phyloP scores from a whole-genome alignment of 2,797 vertebrate genomes.

The Enteromius radiatus region DNA sequence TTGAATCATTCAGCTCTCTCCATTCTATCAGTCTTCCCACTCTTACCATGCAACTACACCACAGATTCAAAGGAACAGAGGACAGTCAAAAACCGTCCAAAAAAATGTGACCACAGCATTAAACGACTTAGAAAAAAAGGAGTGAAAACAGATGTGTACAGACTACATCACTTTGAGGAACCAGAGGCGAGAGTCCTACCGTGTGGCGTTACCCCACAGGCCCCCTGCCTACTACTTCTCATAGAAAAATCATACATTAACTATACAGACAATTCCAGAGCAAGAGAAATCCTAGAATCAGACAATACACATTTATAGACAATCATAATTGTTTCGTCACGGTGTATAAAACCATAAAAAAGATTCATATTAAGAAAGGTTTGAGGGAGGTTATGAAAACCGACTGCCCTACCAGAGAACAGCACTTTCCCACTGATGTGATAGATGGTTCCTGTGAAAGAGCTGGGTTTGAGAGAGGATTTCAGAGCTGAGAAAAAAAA shows the following conservation, averaged over 20 bases:
- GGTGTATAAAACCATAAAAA: constrained; percentile 2
- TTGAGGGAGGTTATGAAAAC: constrained; percentile 61
- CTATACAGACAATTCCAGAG: constrained; percentile 55
- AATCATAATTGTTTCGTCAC: neutral
- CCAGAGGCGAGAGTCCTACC: constrained; percentile 60
- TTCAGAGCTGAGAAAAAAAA: constrained; percentile 80
- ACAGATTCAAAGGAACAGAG: constrained; percentile 58
- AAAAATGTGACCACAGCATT: constrained; percentile 34
- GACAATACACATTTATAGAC: constrained; percentile 43
- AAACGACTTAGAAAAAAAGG: constrained; percentile 46
- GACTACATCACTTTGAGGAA: constrained; percentile 55
- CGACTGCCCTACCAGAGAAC: constrained; percentile 82
- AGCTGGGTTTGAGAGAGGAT: constrained; percentile 83
- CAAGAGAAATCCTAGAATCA: constrained; percentile 44
- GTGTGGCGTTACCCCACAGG: constrained; percentile 57
- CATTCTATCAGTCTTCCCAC: constrained; percentile 67
- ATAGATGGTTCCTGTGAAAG: constrained; percentile 94
- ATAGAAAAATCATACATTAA: constrained; percentile 57
- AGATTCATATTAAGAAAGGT: neutral
- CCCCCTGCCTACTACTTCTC: constrained; percentile 57
- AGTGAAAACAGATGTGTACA: constrained; percentile 55
- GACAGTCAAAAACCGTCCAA: constrained; percentile 58
- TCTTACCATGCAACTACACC: constrained; percentile 72
- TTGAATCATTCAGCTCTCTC: constrained; percentile 56
- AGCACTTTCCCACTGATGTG: constrained; percentile 89